phyloP scores from a whole-genome alignment of 1,140 invertebrate genomes.

The Rhagoletis pomonella region DNA sequence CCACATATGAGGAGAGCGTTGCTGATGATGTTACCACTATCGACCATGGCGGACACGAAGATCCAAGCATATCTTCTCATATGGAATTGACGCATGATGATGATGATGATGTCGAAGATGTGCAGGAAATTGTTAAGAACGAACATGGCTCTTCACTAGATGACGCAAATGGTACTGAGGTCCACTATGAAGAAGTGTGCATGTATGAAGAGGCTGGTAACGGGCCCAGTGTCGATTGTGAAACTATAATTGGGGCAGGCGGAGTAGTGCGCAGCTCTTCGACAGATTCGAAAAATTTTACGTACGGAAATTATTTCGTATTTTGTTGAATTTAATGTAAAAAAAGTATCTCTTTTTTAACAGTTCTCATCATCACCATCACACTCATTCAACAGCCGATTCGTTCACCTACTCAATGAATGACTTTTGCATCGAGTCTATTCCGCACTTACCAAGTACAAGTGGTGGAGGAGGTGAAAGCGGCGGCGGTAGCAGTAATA shows the following conservation, averaged over 20 bases:
- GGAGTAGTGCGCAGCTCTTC: constrained; percentile 44
- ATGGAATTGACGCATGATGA: constrained; percentile 66
- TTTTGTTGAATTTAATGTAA: neutral
- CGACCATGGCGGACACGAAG: constrained; percentile 64
- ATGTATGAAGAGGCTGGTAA: constrained; percentile 69
- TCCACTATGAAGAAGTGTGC: constrained; percentile 70
- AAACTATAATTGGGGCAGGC: constrained; percentile 57
- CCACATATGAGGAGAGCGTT: constrained; percentile 70
- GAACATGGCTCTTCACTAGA: constrained; percentile 62
- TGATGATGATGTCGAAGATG: constrained; percentile 64
- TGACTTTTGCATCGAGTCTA: constrained; percentile 56
- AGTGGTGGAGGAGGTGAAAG: constrained; percentile 14
- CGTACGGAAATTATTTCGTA: constrained; percentile 62
- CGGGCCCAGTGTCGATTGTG: constrained; percentile 62
- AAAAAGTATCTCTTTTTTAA: constrained; percentile 1
- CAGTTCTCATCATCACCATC: constrained; percentile 6
- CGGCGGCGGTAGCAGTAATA: constrained; percentile 44
- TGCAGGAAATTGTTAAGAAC: constrained; percentile 70
- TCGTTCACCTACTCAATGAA: constrained; percentile 53
- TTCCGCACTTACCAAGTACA: constrained; percentile 4
- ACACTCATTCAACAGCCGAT: constrained; percentile 19
- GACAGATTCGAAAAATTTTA: constrained; percentile 61
- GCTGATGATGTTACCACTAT: constrained; percentile 62
- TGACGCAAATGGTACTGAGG: constrained; percentile 67
- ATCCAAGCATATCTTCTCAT: constrained; percentile 67